These are phyloP conservation scores for Saccopteryx bilineata DNA, from an alignment of 2,113 vertebrate genomes.

Conservation along the genomic window DNA sequence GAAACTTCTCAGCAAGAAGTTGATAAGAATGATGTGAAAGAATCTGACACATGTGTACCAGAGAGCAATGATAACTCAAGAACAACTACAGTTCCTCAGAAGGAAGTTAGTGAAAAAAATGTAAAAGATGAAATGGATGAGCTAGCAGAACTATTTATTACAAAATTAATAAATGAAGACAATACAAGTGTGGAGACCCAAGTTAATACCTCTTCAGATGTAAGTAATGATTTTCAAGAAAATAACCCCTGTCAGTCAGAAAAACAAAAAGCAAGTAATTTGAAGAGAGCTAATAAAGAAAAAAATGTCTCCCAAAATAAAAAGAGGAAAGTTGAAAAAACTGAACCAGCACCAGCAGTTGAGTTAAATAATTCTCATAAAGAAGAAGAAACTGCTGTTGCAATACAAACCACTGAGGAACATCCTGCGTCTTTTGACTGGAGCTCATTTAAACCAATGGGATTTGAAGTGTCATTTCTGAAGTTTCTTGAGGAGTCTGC, in stretches of 20 bases:
- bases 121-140: slow-evolving; percentile 92
- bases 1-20: slow-evolving; percentile 88
- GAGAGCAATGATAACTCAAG: slow-evolving; percentile 86
- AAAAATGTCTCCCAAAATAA: slow-evolving; percentile 90
- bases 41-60: slow-evolving; percentile 67
- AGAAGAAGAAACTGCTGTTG: slow-evolving; percentile 90
- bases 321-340: slow-evolving; percentile 87
- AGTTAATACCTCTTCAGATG: slow-evolving; percentile 83
- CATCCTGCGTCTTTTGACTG: slow-evolving; percentile 90
- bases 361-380: slow-evolving; percentile 78
- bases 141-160: slow-evolving; percentile 91
- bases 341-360: slow-evolving; percentile 80
- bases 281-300: slow-evolving; percentile 91
- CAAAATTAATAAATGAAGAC: slow-evolving; percentile 91
- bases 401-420: slow-evolving; percentile 88
- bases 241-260: slow-evolving; percentile 83
- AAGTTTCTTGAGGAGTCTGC: slow-evolving; percentile 96
- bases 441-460: slow-evolving; percentile 97
- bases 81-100: slow-evolving; percentile 79
- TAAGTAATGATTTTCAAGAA: slow-evolving; percentile 87
- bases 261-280: slow-evolving; percentile 86
- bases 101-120: slow-evolving; percentile 84
- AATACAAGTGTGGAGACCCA: slow-evolving; percentile 86
- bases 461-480: slow-evolving; percentile 97
- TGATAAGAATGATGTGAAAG: slow-evolving; percentile 82